phyloP scores from a whole-genome alignment of 2,888 invertebrate genomes.

The Lycaena phlaeas region DNA sequence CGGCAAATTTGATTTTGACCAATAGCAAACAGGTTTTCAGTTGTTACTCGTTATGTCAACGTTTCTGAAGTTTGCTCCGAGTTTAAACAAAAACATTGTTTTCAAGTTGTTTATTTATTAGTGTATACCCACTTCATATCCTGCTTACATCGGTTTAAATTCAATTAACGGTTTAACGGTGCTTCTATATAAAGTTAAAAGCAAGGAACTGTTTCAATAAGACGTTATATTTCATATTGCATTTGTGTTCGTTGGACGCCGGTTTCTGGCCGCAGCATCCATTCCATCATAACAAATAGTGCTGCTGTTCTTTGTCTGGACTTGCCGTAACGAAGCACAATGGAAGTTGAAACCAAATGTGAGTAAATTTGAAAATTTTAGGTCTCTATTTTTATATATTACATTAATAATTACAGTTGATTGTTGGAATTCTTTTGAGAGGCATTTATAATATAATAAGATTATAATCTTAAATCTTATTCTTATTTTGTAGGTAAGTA shows the following conservation, averaged over 20 bases:
- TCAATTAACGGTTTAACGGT: conserved; percentile 51
- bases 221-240: conserved; percentile 32
- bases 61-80: conserved; percentile 24
- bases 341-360: conserved; percentile 62
- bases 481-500: too few relatives aligned
- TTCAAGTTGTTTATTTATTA: conserved; percentile 13
- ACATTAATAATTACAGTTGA: too few relatives aligned
- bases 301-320: conserved; percentile 21
- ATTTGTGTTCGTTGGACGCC: conserved; percentile 35
- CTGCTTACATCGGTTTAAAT: conserved; percentile 36
- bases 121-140: conserved; percentile 32
- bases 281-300: not conserved
- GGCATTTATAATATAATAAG: too few relatives aligned
- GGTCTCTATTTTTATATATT: conserved; percentile 12
- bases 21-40: conserved; percentile 34
- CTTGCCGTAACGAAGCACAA: conserved; percentile 26
- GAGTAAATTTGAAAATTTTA: conserved; percentile 28
- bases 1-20: conserved; percentile 51
- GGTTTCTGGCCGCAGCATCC: too few relatives aligned
- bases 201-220: conserved; percentile 26
- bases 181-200: conserved; percentile 16
- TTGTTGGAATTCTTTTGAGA: too few relatives aligned
- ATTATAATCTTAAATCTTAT: too few relatives aligned
- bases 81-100: conserved; percentile 20
- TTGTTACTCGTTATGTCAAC: conserved; percentile 43